A percentile compares a stretch with the other conserved stretches of the same genome.
These are phyloP conservation scores for Ptilonorhynchus violaceus DNA, from an alignment of 2,113 vertebrate species.

Conservation along the genomic window DNA sequence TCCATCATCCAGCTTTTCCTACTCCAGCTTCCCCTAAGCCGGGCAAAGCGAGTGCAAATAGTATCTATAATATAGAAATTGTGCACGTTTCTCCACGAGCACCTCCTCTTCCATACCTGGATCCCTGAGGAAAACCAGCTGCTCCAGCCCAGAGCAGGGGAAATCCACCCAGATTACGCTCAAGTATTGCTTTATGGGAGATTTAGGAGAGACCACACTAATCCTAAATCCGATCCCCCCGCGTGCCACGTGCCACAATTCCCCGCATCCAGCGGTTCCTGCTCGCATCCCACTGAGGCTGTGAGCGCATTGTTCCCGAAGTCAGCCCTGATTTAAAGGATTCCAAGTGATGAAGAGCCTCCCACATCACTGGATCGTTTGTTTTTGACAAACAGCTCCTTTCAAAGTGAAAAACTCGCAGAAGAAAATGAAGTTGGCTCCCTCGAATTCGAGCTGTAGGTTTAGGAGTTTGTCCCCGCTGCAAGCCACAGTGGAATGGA, in stretches of 20 bases:
- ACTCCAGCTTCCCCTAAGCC: not conserved
- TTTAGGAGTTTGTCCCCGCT: not conserved
- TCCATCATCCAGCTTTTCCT: not conserved
- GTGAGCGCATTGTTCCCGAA: not conserved
- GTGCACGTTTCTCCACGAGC: accelerated
- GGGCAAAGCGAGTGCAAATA: not conserved
- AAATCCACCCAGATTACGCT: slow-evolving; percentile 7
- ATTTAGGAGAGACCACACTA: not conserved
- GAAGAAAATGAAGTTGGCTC: not conserved
- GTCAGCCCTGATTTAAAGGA: not conserved
- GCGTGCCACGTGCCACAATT: not conserved
- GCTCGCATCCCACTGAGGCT: not conserved
- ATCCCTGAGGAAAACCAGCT: not conserved
- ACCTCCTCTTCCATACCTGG: not conserved
- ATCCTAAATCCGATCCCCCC: not conserved
- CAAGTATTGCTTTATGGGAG: not conserved
- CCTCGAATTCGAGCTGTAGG: not conserved
- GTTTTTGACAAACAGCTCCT: not conserved
- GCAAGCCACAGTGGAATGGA: not conserved
- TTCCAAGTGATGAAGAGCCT: not conserved
- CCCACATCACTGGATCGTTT: not conserved
- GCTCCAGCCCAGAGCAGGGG: not conserved
- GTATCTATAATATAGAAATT: not conserved
- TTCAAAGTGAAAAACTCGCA: not conserved
- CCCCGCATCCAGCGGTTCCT: not conserved